Evolutionary conservation across 1,140 invertebrate genomes (phyloP), one percentile per base, ranked within the genome.

Genomic region (Pentalonia nigronervosa): DNA sequence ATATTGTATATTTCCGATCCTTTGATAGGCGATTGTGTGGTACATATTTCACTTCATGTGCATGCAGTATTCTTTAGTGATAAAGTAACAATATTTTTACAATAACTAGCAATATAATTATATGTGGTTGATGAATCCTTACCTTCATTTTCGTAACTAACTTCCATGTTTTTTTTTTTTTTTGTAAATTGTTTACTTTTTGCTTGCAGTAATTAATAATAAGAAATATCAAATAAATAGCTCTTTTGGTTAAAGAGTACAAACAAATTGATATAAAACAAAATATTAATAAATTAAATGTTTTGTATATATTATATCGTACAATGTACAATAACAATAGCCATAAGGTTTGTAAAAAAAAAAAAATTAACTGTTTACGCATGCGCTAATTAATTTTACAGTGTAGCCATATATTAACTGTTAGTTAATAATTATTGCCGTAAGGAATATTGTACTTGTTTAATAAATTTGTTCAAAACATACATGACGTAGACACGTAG

Each of bases 121-220:
- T 50, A 48, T n/a, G 14, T 8, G 20, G 30, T 17, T 48, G 45
- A n/a, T n/a, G n/a, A 34, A 45, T 2, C 45, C 53, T 90, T 90
- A 90, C 89, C 89, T 67, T 90, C 89, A 67, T 90, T 90, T 67
- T 90, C 89, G n/a, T 90, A 90, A 60, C 25, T 90, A 25, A 90
- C 56, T 90, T 90, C 89, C 89, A 90, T 90, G 56, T 45, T 90
- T 36, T 14, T 36, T n/a, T n/a, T n/a, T n/a, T n/a, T n/a, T n/a
- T n/a, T n/a, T n/a, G 9, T n/a, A 50, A 23, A 56, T 45, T 41
- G 4, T 47, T 53, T 17, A 76, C n/a, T 11, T 34, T 89, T 89
- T 36, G 0, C 14, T 36, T 11, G 3, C 23, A 50, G 17, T 7
- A 89, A 53, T 50, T 88, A 20, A 48, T 30, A 45, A 30, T 30